Evolutionary conservation across 2,888 invertebrate genomes (phyloP), one percentile per base, ranked within the genome.

Genomic region (Serrognathus titanus): DNA sequence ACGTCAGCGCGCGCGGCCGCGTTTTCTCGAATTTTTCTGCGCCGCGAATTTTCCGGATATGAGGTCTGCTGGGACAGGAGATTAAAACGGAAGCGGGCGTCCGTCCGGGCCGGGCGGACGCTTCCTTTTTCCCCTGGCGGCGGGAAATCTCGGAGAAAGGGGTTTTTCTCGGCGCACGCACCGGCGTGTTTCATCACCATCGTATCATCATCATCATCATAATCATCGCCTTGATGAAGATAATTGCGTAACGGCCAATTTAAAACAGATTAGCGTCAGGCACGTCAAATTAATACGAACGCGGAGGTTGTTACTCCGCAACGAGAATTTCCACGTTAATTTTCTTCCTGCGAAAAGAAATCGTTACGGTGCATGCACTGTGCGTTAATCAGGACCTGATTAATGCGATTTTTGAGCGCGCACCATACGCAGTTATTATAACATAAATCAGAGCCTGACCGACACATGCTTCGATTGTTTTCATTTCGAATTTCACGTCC

Each of bases 11-110:
- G 12, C 12, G 12, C 16, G n/a, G n/a, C n/a, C n/a, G 9, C 16
- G 43, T 43, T 7, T 13, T 43, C 43, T 48, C 31, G 10, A 41
- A 43, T 43, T 51, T 51, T 40, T 51, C 51, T 41, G 41, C 11
- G 11, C 38, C 16, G 47, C 12, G 43, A 43, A 48, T 53, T 48
- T 53, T 53, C 57, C 59, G 61, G 61, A 61, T 54, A 61, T 61
- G 54, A 61, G 59, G 55, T 57, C 37, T 55, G 53, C 55, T 56
- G 53, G 47, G 57, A 61, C 59, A 61, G 61, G 61, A 61, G 61
- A 61, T 61, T 61, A 61, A 61, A 61, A 55, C 57, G 61, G 59
- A 61, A 61, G 52, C 43, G 35, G 11, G 41, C 36, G 24, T 31
- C 51, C 39, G 49, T 48, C 58, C 57, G n/a, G 41, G n/a, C 7